Evolutionary conservation across 2,888 invertebrate species (phyloP).

Genomic region (Drosophila mimetica): DNA sequence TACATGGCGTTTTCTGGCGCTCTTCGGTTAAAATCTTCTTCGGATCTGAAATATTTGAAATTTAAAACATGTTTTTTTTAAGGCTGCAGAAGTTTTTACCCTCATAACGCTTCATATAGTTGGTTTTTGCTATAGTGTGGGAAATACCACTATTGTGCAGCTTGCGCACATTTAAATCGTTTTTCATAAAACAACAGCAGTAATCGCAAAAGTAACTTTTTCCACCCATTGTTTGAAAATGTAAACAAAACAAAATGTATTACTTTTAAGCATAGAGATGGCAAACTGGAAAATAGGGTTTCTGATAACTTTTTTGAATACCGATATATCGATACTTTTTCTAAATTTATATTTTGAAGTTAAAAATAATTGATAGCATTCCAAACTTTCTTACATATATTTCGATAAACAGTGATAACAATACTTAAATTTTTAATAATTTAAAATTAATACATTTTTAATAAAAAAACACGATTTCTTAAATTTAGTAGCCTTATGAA

Average conservation of each 20-base stretch:
- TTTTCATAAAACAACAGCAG: constrained; percentile 83
- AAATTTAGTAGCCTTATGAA: no score
- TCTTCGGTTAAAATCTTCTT: constrained; percentile 64
- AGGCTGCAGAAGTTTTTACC: constrained; percentile 33
- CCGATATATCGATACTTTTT: constrained; percentile 1
- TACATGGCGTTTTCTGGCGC: constrained; percentile 67
- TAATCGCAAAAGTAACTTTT: constrained; percentile 84
- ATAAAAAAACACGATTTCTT: no score
- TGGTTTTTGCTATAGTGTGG: constrained; percentile 79
- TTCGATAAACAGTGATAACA: neutral
- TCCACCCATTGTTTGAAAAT: constrained; percentile 72
- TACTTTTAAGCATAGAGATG: constrained; percentile 15
- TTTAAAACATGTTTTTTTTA: neutral
- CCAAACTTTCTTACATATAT: no score
- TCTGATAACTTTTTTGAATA: neutral
- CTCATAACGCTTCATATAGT: constrained; percentile 71
- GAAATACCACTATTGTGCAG: constrained; percentile 79
- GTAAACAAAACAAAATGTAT: constrained; percentile 3
- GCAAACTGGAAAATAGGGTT: rapidly evolving
- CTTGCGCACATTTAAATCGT: constrained; percentile 82
- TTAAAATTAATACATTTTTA: no score
- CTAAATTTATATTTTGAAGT: neutral
- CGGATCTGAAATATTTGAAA: constrained; percentile 58
- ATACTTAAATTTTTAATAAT: neutral
- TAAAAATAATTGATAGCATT: no score